Conservation (phyloP, 2,797 vertebrate species). For the Halcyon leucocephala region DNA sequence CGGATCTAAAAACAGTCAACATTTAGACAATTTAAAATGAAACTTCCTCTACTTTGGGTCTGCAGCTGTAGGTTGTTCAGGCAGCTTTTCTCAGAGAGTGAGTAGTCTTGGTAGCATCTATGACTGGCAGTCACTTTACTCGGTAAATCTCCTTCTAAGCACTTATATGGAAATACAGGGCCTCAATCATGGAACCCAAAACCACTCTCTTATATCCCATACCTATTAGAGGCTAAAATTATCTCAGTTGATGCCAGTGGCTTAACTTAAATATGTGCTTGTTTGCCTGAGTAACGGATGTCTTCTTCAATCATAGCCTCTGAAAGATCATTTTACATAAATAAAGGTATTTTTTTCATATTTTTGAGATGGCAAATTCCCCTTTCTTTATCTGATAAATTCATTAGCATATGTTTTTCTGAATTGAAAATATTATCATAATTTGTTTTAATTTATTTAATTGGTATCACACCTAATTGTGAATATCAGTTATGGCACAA, state of each 20-base stretch:
- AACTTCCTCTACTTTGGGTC: background rate
- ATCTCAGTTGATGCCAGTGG: background rate
- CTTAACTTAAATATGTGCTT: background rate
- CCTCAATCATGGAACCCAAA: background rate
- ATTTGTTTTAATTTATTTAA: background rate
- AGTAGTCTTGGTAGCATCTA: background rate
- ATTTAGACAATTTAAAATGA: background rate
- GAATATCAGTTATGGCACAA: background rate
- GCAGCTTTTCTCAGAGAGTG: background rate
- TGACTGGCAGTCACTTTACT: background rate
- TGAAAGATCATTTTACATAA: background rate
- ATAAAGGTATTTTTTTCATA: background rate
- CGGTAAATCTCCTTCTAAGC: background rate
- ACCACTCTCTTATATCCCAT: background rate
- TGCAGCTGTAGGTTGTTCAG: background rate
- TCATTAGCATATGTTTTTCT: background rate
- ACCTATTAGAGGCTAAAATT: background rate
- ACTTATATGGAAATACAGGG: background rate
- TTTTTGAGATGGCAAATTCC: background rate
- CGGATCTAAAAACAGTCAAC: rapidly evolving
- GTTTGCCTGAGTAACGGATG: background rate
- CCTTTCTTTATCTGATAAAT: background rate
- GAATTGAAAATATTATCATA: background rate
- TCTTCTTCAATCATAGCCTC: background rate
- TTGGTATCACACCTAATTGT: background rate